Evolutionary conservation across 2,888 invertebrate species (phyloP), one percentile per base, ranked within the genome.

Genomic region (Drosophila anomalata): DNA sequence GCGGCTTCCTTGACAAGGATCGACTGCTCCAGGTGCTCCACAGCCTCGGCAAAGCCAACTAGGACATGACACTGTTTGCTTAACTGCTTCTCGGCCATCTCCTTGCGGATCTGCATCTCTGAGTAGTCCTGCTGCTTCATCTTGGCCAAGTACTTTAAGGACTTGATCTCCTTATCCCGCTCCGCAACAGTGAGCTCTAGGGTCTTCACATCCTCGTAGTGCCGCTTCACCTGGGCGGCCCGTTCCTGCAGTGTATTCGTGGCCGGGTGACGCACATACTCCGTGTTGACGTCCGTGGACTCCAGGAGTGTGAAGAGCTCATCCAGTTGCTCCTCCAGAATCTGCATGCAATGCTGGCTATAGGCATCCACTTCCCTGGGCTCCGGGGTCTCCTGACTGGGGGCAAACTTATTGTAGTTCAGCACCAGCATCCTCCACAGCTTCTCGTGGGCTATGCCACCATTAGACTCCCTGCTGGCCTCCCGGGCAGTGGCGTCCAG

Each of bases 91-190:
- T 99, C 99, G 0, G 98, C 96, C 75, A 99, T 93, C 89, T 99
- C 98, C 75, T 97, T 95, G 0, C 98, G 94, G 47, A 98, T 95
- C 77, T 96, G 95, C 95, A 98, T 96, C 92, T 98, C 97, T 0
- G 97, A 97, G 12, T 97, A 90, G 91, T 98, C 97, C 84, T 97
- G 97, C 89, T 97, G 97, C 92, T 98, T 98, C 78, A 96, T 94
- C 92, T 98, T 97, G n/a, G 98, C 92, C 5, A 95, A 93, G 86
- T 96, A 95, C 91, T 95, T 95, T 2, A 98, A 92, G 81, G 98
- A 97, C 78, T 97, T 96, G 59, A 99, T 95, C 79, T 98, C 98
- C 0, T 96, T 96, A 75, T 99, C 99, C 85, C 97, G 97, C 82
- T 96, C 95, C 91, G 97, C 97, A 78, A 99, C 91, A 87, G 97